Evolutionary conservation across 2,113 vertebrate genomes (phyloP), one percentile per base, ranked within the genome.

Genomic region (Cettia cetti): DNA sequence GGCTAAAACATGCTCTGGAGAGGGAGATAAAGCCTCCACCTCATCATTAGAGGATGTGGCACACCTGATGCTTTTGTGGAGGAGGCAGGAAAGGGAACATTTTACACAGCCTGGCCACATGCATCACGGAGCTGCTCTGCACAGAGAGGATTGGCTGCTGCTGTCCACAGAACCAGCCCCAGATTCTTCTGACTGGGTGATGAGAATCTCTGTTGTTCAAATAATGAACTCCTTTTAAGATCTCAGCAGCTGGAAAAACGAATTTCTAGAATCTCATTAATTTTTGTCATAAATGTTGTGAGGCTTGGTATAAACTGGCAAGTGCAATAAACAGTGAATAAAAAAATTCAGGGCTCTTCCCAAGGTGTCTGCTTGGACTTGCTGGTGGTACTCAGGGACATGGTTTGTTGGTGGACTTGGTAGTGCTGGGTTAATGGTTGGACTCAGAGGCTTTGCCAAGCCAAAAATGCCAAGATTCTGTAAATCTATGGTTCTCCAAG

Each of bases 31-130:
- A 88, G 37, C 68, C 30, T 88, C 39, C 28, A 69, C 59, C 45
- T 83, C 63, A 63, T 88, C 85, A 57, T 30, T 5, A 88, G 90
- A 88, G 79, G 79, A 87, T 80, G 89, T 91, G 82, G 61, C 68
- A 93, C 11, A 37, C 66, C 9, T 52, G 69, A 86, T 50, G 17
- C 35, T 79, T 35, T 6, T 64, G 80, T 86, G 89, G 56, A 78
- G 80, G 60, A 60, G 60, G 56, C 80, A 94, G 95, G 89, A 95
- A 94, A 80, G 0, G 42, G 89, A 97, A 71, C 72, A 8, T 91
- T 78, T 93, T 26, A 8, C 72, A 78, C 52, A 68, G n/a, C 22
- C 20, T 21, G 42, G 82, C 64, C 68, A n/a, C 66, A 63, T 2
- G 21, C 54, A 66, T 13, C 63, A 13, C 11, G 1, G 47, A 77